Conservation (phyloP, 2,113 vertebrate genomes). For the Peromyscus maniculatus region DNA sequence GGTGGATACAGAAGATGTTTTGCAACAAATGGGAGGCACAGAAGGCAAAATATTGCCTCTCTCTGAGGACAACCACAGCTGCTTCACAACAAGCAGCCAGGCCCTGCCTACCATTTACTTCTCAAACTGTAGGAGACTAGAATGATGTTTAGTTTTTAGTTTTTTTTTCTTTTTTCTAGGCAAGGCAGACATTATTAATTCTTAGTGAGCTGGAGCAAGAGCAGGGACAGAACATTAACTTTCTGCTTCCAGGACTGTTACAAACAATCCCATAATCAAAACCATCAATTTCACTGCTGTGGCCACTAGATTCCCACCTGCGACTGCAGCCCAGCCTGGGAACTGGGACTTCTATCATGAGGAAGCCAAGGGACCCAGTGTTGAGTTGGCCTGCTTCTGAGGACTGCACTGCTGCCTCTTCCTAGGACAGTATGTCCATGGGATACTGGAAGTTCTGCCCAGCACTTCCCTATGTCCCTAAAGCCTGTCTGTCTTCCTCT, state of each 20-base stretch:
- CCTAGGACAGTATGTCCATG: not conserved
- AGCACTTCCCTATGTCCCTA: not conserved
- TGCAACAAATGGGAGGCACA: not conserved
- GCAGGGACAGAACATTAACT: not conserved
- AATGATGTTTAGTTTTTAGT: not conserved
- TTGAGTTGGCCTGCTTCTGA: not conserved
- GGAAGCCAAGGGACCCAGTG: not conserved
- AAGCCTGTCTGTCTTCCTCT: not conserved
- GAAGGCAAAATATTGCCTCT: not conserved
- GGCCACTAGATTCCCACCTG: constrained; percentile 15
- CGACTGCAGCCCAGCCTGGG: not conserved
- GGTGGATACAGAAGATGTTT: constrained; percentile 50
- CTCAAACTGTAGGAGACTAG: not conserved
- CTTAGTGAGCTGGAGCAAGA: constrained; percentile 11
- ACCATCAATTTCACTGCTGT: not conserved
- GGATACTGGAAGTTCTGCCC: not conserved
- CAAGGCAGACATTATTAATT: constrained; percentile 22
- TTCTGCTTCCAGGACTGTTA: not conserved
- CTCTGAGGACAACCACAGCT: not conserved
- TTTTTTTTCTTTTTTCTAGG: not conserved
- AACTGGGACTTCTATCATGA: not conserved
- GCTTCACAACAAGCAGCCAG: constrained; percentile 2
- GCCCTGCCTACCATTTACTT: not conserved
- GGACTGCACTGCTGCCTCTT: not conserved
- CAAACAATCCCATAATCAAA: constrained; percentile 37